Evolutionary conservation across 1,140 invertebrate genomes (phyloP).

Genomic region (Sminthurides bifidus): DNA sequence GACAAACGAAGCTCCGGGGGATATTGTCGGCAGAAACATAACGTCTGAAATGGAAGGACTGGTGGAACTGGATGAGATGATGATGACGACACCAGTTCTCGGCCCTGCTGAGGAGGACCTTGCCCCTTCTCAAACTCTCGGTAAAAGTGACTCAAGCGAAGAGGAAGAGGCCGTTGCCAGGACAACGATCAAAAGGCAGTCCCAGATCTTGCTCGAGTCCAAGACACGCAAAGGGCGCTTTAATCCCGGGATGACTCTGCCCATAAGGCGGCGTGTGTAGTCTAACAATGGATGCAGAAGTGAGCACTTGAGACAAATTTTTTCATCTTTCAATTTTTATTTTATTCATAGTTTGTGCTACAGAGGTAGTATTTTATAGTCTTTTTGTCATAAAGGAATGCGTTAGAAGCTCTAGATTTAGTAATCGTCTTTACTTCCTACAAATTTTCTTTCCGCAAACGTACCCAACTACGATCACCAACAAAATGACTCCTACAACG

Average conservation of each 20-base stretch:
- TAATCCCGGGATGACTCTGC: slow-evolving; percentile 11
- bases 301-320: no score
- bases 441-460: slow-evolving; percentile 1
- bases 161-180: slow-evolving; percentile 71
- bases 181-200: slow-evolving; percentile 63
- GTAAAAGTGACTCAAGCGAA: slow-evolving; percentile 39
- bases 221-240: slow-evolving; percentile 49
- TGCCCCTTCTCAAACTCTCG: neutral
- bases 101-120: neutral
- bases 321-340: no score
- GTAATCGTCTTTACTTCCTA: no score
- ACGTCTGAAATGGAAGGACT: neutral
- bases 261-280: neutral
- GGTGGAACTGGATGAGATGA: neutral
- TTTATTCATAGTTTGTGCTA: no score
- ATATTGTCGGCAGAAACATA: slow-evolving; percentile 4
- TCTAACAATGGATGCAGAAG: no score
- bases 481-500: neutral
- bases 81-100: neutral
- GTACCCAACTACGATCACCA: neutral
- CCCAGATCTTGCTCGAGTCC: slow-evolving; percentile 67
- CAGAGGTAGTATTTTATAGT: no score
- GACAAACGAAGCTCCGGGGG: slow-evolving; percentile 8
- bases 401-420: no score
- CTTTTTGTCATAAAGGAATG: no score